Evolutionary conservation across 2,888 invertebrate genomes (phyloP).

Genomic region (Oscheius sp.): DNA sequence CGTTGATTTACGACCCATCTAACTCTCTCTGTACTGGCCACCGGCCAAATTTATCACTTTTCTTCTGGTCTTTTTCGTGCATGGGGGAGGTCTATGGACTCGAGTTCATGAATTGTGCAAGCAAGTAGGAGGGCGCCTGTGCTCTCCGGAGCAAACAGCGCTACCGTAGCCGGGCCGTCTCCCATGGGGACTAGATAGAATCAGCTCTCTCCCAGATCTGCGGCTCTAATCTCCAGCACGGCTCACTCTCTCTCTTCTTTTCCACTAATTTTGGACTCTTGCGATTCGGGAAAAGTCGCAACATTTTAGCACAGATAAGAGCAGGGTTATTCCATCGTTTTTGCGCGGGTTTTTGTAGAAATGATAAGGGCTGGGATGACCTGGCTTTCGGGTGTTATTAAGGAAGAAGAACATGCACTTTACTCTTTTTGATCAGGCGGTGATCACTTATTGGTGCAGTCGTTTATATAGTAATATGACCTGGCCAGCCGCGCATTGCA

Average conservation of each 20-base stretch:
- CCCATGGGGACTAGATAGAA: constrained; percentile 34
- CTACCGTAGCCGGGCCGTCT: constrained; percentile 26
- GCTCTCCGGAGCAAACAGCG: constrained; percentile 33
- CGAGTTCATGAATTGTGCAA: constrained; percentile 6
- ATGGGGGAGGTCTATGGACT: neutral
- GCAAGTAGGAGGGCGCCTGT: constrained; percentile 21
- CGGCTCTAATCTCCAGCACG: constrained; percentile 25
- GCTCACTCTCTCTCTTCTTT: constrained; percentile 8
- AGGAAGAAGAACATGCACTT: constrained; percentile 1
- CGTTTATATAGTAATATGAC: too few relatives aligned
- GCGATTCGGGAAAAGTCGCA: constrained; percentile 16
- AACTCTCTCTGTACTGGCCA: constrained; percentile 35
- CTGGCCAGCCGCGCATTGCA: constrained; percentile 20
- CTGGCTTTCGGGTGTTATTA: neutral
- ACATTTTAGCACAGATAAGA: constrained; percentile 35
- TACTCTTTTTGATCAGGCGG: constrained; percentile 8
- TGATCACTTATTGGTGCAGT: neutral
- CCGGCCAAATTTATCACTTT: constrained; percentile 31
- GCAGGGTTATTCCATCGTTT: constrained; percentile 29
- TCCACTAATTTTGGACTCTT: neutral
- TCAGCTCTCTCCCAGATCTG: constrained; percentile 35
- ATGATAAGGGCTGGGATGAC: constrained; percentile 28
- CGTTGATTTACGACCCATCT: constrained; percentile 36
- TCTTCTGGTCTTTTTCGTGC: neutral
- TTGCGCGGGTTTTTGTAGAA: constrained; percentile 35